Conservation (phyloP, 2,797 vertebrate species). For the Anabas testudineus region DNA sequence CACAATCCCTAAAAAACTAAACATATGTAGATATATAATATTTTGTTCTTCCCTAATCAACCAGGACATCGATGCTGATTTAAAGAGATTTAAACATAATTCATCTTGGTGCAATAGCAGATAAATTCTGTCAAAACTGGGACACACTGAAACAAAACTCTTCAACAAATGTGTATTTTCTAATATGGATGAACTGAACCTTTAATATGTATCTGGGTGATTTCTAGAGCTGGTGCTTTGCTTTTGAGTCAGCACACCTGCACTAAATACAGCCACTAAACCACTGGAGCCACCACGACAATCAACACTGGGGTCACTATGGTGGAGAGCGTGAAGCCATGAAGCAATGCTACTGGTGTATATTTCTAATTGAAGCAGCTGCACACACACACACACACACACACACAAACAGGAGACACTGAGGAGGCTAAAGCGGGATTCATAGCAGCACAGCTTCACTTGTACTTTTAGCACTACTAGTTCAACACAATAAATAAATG, state of each 20-base stretch:
- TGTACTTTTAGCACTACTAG: neutral
- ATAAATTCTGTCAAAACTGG: neutral
- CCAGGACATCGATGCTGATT: too few species aligned
- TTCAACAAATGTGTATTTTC: neutral
- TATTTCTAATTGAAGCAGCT: conserved; percentile 11
- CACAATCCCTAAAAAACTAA: too few species aligned
- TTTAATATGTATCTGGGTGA: neutral
- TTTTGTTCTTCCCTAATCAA: too few species aligned
- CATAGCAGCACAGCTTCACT: conserved; percentile 1
- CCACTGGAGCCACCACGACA: conserved; percentile 42
- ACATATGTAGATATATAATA: too few species aligned
- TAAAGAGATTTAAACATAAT: too few species aligned
- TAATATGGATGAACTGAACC: neutral
- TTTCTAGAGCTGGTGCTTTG: conserved; percentile 21
- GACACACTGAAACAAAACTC: neutral
- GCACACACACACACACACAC: conserved; percentile 5
- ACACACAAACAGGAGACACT: neutral
- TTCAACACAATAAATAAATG: conserved; percentile 23
- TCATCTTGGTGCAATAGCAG: neutral
- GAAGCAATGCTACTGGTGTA: conserved; percentile 28
- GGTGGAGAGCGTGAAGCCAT: conserved; percentile 26
- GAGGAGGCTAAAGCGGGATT: conserved; percentile 22
- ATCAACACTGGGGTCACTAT: conserved; percentile 8
- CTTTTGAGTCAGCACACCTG: conserved; percentile 51
- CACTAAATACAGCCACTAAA: conserved; percentile 21